These are phyloP conservation scores for Drosophila barbarae DNA, from an alignment of 2,888 invertebrate species.

Conservation along the genomic window DNA sequence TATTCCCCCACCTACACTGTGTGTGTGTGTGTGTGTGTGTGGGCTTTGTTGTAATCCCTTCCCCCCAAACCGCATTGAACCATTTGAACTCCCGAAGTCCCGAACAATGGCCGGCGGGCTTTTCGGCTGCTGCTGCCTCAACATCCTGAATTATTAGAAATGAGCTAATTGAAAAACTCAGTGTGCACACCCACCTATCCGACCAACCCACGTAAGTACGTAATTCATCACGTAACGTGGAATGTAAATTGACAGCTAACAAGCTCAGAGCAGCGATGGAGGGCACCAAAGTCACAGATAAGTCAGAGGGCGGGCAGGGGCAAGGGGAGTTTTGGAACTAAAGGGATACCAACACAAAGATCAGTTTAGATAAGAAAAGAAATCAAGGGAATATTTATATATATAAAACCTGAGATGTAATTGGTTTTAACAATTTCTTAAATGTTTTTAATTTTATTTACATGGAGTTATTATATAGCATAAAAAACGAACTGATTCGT, in stretches of 20 bases:
- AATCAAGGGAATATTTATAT: too few species aligned
- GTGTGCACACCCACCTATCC: slow-evolving; percentile 9
- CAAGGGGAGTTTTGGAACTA: not conserved
- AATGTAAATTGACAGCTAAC: slow-evolving; percentile 46
- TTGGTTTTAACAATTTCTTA: too few species aligned
- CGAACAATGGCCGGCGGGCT: slow-evolving; percentile 35
- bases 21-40: not conserved
- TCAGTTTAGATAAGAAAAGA: too few species aligned
- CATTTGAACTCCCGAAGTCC: slow-evolving; percentile 11
- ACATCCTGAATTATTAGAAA: slow-evolving; percentile 56
- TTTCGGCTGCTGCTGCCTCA: slow-evolving; percentile 16
- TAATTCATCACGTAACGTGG: slow-evolving; percentile 47
- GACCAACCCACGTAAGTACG: slow-evolving; percentile 24
- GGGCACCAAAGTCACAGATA: not conserved
- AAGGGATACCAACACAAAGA: too few species aligned
- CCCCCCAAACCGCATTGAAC: slow-evolving; percentile 37
- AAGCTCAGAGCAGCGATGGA: slow-evolving; percentile 15
- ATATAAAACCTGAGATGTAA: too few species aligned
- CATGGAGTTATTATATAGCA: too few species aligned
- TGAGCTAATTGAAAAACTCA: slow-evolving; percentile 65
- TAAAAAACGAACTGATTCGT: too few species aligned
- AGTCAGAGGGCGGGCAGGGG: not conserved
- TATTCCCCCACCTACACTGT: not conserved
- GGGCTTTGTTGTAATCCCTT: slow-evolving; percentile 49
- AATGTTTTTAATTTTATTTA: too few species aligned